phyloP scores from a whole-genome alignment of 2,797 vertebrate species.

The Spinibarbus caldwelli region DNA sequence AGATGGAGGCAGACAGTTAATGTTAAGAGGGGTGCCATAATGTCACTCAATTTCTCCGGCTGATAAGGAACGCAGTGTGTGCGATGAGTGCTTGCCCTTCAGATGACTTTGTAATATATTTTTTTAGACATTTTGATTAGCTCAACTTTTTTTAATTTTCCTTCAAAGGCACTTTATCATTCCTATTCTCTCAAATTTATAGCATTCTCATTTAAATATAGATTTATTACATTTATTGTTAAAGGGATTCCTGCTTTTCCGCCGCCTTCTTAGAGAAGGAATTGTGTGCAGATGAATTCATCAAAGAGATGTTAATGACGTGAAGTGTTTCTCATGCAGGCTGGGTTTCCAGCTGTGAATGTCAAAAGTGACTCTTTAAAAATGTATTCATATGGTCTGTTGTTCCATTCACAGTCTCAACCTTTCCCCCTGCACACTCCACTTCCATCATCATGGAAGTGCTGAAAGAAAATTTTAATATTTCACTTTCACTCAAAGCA shows the following conservation, averaged over 20 bases:
- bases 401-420: slow-evolving; percentile 23
- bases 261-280: background rate
- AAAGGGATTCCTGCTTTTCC: background rate
- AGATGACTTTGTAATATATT: slow-evolving; percentile 4
- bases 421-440: background rate
- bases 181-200: background rate
- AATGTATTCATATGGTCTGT: slow-evolving; percentile 35
- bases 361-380: slow-evolving; percentile 30
- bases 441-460: background rate
- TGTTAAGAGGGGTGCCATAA: background rate
- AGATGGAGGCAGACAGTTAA: slow-evolving; percentile 4
- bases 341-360: slow-evolving; percentile 36
- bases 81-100: background rate
- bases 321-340: slow-evolving; percentile 64
- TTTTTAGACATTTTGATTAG: slow-evolving; percentile 6
- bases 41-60: background rate
- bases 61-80: background rate
- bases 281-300: slow-evolving; percentile 2
- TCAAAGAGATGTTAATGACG: slow-evolving; percentile 16
- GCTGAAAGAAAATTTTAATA: slow-evolving; percentile 23
- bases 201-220: slow-evolving; percentile 16
- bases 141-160: background rate
- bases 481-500: slow-evolving; percentile 21
- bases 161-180: background rate
- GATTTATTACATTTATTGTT: slow-evolving; percentile 10